Base-by-base conservation (phyloP, 1,140 invertebrate species). In the Drosophila ambigua region DNA sequence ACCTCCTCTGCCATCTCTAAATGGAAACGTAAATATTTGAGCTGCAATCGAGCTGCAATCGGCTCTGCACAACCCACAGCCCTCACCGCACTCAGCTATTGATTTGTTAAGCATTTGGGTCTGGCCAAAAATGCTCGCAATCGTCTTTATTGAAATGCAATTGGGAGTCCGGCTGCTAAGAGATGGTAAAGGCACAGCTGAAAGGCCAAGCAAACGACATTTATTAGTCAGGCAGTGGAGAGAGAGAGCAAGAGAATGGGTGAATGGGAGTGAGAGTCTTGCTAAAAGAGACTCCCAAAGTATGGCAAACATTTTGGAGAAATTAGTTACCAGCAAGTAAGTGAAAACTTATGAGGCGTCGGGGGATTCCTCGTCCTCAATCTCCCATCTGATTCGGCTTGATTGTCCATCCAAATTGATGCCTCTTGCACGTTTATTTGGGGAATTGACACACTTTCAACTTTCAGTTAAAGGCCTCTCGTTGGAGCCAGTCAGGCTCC, bases 1-100 rank as follows among this genome's bases (percentile, higher is more conserved):
- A 50, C 50, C 49, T 48, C 51, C 26, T 50, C 26, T 49, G 49
- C 50, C 69, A 75, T 79, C 82, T 88, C 80, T 55, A 88, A 87
- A 87, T 87, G 83, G 76, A 87, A 87, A 44, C 64, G 84, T 87
- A 87, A 87, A 87, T 87, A 87, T 87, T 73, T 88, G 79, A 87
- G 58, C 72, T 76, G 67, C 78, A 81, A 79, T 72, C 60, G 66
- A 76, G 62, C 67, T 61, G 54, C 62, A 60, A 59, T 63, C 54
- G 63, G 52, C 44, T 50, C 49, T 35, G 43, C n/a, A 45, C 55
- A 24, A 45, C 28, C 16, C 23, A 35, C 31, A 45, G 43, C 24
- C 20, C 15, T 4, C 23, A 11, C 11, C 4, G 35, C 35, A 61
- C 59, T 69, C 61, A 44, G 62, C 65, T 77, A 84, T 83, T 83